Evolutionary conservation across 2,888 invertebrate species (phyloP), one percentile per base, ranked within the genome.

Genomic region (Eupithecia subfuscata): DNA sequence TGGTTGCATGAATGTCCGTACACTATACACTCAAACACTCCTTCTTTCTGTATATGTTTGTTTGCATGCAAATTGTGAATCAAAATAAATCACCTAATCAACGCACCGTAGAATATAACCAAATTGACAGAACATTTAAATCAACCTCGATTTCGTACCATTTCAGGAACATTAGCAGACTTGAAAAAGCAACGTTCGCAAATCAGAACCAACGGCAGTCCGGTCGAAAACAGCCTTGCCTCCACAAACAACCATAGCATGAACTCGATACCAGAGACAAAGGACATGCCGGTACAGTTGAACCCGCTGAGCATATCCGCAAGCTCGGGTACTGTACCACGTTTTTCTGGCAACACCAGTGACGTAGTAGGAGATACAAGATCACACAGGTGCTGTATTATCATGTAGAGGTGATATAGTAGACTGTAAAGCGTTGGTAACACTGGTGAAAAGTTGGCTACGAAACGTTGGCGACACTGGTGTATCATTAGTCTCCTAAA

Each of bases 171-270:
- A 71, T 95, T 99, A 84, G 97, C 98, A 73, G 98, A 99, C 92
- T 95, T 99, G 90, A 99, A 99, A 95, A 98, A 98, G 91, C 98
- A 98, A 89, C 96, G 99, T 80, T 96, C 98, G 79, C 97, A 97
- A 86, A 97, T 97, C 84, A 95, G 98, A 84, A 95, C 93, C 4
- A 97, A 96, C 87, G 96, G 96, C 74, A 96, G 95, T 80, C 95
- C 95, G 0, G 93, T 94, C 5, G 95, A 95, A 81, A 94, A 87
- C 78, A 93, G 92, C 85, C 86, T 85, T 74, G 94, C 84, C 9
- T 92, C 95, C 0, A 92, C 92, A 4, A 92, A 92, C 84, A 93
- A 91, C 75, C 94, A 93, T 82, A 93, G 93, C 75, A 78, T 95
- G 73, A 94, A 90, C 78, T 95, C 95, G 9, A 89, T 92, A 81